A percentile compares a stretch with the other conserved stretches of the same genome.
phyloP scores from a whole-genome alignment of 1,140 invertebrate species.

The Drosophila serrata region DNA sequence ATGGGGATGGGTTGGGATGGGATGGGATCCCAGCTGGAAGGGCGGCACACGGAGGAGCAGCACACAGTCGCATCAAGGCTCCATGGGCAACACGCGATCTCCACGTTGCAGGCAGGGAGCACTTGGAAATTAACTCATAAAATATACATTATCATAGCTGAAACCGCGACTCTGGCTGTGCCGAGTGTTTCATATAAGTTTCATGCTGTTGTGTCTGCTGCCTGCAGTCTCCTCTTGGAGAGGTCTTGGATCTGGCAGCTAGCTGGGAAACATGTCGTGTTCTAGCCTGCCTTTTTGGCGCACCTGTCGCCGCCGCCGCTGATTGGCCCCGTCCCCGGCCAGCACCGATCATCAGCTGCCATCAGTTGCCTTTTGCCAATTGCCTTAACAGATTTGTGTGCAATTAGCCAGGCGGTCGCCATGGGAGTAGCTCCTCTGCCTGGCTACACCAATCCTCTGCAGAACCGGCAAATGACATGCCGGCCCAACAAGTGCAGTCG shows the following conservation, averaged over 20 bases:
- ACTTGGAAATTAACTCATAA: conserved; percentile 80
- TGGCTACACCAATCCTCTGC: neutral
- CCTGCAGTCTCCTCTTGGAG: conserved; percentile 19
- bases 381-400: conserved; percentile 82
- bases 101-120: conserved; percentile 32
- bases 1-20: conserved; percentile 21
- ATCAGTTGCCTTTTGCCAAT: conserved; percentile 45
- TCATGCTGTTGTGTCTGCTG: conserved; percentile 34
- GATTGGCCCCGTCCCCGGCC: conserved; percentile 57
- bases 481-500: conserved; percentile 54
- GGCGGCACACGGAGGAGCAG: conserved; percentile 5
- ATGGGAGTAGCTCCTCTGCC: conserved; percentile 44
- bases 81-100: conserved; percentile 73
- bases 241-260: conserved; percentile 19
- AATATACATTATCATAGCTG: conserved; percentile 83
- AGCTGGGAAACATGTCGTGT: conserved; percentile 45
- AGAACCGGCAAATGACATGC: conserved; percentile 37
- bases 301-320: conserved; percentile 71
- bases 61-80: conserved; percentile 24
- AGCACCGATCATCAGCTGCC: conserved; percentile 62
- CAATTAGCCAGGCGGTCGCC: conserved; percentile 70
- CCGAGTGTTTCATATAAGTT: conserved; percentile 9
- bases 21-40: conserved; percentile 18
- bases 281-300: conserved; percentile 76
- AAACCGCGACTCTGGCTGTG: conserved; percentile 47